phyloP scores from a whole-genome alignment of 2,888 invertebrate genomes.

The Diarsia rubi region DNA sequence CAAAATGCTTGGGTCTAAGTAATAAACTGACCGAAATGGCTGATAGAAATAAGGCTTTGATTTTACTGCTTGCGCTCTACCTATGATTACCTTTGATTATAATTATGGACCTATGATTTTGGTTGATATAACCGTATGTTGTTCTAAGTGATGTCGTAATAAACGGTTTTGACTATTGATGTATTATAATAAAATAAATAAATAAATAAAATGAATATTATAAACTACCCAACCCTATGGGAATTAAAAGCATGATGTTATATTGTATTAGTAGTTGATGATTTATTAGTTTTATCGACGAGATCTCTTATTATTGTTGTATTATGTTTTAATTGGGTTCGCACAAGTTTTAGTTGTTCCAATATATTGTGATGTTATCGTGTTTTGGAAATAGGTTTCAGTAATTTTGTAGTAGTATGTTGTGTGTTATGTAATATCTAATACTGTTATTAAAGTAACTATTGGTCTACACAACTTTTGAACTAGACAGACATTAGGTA shows the following conservation, averaged over 20 bases:
- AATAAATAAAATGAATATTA: no score
- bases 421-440: neutral
- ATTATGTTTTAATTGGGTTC: conserved; percentile 40
- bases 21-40: no score
- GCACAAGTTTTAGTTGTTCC: conserved; percentile 14
- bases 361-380: conserved; percentile 40
- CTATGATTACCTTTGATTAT: no score
- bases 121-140: no score
- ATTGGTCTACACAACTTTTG: neutral
- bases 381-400: conserved; percentile 14
- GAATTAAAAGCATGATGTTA: neutral
- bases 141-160: no score
- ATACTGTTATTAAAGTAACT: neutral
- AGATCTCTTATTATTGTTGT: conserved; percentile 7
- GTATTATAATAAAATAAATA: no score
- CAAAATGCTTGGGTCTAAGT: no score
- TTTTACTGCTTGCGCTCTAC: no score
- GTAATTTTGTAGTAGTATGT: neutral
- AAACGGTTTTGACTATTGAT: no score
- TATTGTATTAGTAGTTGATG: conserved; percentile 11
- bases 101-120: no score
- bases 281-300: conserved; percentile 34
- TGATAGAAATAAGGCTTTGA: no score
- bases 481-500: neutral
- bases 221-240: neutral